Evolutionary conservation across 2,888 invertebrate species (phyloP).

Genomic region (Vandiemenella viatica): DNA sequence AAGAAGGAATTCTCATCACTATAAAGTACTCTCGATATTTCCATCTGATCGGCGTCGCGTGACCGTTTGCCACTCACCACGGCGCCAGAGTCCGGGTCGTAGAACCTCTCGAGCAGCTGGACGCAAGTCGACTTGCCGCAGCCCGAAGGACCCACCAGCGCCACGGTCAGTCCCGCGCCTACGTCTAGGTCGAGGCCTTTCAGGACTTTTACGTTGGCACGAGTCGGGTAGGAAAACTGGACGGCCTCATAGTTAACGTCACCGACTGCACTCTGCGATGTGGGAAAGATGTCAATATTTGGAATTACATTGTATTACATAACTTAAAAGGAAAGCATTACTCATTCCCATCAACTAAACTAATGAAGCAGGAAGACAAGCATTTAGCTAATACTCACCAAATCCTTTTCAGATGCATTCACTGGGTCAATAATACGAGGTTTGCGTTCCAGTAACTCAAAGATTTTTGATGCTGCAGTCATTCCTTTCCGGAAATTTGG

Average conservation of each 20-base stretch:
- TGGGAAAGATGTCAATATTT: too few species aligned
- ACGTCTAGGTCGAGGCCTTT: constrained; percentile 52
- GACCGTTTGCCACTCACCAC: too few species aligned
- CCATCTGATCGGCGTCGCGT: too few species aligned
- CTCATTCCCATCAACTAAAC: too few species aligned
- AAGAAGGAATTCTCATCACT: too few species aligned
- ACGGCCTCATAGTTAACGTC: constrained; percentile 42
- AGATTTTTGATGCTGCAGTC: constrained; percentile 52
- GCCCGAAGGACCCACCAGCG: constrained; percentile 57
- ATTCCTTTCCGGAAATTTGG: constrained; percentile 71
- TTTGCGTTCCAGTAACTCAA: constrained; percentile 41
- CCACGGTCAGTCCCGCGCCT: constrained; percentile 53
- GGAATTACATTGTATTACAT: too few species aligned
- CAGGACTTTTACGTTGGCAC: constrained; percentile 58
- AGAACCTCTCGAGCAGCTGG: constrained; percentile 61
- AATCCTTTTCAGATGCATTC: too few species aligned
- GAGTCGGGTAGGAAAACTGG: constrained; percentile 68
- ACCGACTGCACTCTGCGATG: background rate
- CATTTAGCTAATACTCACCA: too few species aligned
- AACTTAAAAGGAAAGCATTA: too few species aligned
- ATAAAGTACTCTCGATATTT: too few species aligned
- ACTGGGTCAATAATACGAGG: constrained; percentile 37
- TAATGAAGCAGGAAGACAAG: too few species aligned
- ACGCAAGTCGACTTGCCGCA: constrained; percentile 72
- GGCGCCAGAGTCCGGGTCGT: constrained; percentile 52